Percentiles rank a stretch among this genome's conserved stretches.
Evolutionary conservation across 2,113 vertebrate genomes (phyloP).

Genomic region (Sphyrna mokarran): DNA sequence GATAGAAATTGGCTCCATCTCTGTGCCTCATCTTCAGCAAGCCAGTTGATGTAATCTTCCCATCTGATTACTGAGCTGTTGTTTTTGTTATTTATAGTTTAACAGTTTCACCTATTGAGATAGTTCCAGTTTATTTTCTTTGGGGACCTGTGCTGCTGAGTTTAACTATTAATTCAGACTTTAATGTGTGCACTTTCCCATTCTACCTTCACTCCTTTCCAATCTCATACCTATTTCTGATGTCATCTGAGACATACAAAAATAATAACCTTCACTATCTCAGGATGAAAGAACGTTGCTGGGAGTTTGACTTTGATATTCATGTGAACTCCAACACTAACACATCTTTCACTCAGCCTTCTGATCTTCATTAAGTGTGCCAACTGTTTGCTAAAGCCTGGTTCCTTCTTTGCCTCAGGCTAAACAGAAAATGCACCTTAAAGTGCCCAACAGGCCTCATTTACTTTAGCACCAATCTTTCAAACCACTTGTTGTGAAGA

Average conservation of each 20-base stretch:
- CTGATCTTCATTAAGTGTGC: background rate
- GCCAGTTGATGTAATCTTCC: background rate
- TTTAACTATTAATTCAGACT: background rate
- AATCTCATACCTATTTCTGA: background rate
- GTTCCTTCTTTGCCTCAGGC: background rate
- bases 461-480: background rate
- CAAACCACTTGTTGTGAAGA: background rate
- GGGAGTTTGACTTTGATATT: background rate
- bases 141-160: background rate
- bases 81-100: background rate
- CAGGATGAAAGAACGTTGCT: background rate
- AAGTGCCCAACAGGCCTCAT: background rate
- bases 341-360: background rate
- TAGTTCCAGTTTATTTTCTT: background rate
- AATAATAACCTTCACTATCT: background rate
- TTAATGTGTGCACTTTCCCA: background rate
- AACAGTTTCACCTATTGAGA: background rate
- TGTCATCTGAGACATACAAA: background rate
- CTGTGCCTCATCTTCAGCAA: background rate
- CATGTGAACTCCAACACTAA: no score
- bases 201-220: background rate
- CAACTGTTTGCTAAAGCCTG: background rate
- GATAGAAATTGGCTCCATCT: background rate
- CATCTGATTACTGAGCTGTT: background rate
- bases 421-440: background rate